These are phyloP conservation scores for Prenolepis imparis DNA, from an alignment of 2,888 invertebrate species.

Conservation along the genomic window DNA sequence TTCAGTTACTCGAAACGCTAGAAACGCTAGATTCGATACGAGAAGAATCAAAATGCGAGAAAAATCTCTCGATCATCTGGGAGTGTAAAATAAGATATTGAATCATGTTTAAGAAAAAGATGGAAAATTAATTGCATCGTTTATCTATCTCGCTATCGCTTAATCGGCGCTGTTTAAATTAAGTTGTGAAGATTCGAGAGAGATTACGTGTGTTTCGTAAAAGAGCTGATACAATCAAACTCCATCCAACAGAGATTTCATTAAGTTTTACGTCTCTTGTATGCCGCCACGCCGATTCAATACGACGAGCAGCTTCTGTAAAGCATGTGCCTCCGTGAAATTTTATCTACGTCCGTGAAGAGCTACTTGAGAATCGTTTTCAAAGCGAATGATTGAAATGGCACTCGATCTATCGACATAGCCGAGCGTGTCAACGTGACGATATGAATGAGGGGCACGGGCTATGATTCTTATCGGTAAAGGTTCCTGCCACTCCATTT, in stretches of 20 bases:
- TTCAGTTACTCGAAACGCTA: conserved; percentile 36
- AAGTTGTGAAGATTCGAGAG: conserved; percentile 43
- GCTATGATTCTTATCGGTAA: conserved; percentile 56
- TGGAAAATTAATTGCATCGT: conserved; percentile 4
- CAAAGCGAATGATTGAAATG: conserved; percentile 80
- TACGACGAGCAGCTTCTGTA: conserved; percentile 40
- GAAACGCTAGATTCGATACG: conserved; percentile 34
- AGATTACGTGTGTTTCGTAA: conserved; percentile 55
- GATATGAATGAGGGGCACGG: conserved; percentile 62
- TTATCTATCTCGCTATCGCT: neutral
- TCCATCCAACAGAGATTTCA: conserved; percentile 66
- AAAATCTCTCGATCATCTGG: neutral
- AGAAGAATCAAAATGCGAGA: conserved; percentile 31
- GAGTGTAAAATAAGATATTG: neutral
- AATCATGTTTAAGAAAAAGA: neutral
- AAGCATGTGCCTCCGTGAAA: conserved; percentile 76
- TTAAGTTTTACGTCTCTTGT: conserved; percentile 67
- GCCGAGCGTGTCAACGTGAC: conserved; percentile 61
- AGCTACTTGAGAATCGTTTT: conserved; percentile 81
- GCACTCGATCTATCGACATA: conserved; percentile 68
- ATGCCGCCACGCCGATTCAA: conserved; percentile 31
- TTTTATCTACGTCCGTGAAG: conserved; percentile 81
- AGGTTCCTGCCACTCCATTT: conserved; percentile 5
- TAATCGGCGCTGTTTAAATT: conserved; percentile 21
- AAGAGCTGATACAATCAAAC: conserved; percentile 60